Evolutionary conservation across 2,797 vertebrate genomes (phyloP).

Genomic region (Helostoma temminkii): DNA sequence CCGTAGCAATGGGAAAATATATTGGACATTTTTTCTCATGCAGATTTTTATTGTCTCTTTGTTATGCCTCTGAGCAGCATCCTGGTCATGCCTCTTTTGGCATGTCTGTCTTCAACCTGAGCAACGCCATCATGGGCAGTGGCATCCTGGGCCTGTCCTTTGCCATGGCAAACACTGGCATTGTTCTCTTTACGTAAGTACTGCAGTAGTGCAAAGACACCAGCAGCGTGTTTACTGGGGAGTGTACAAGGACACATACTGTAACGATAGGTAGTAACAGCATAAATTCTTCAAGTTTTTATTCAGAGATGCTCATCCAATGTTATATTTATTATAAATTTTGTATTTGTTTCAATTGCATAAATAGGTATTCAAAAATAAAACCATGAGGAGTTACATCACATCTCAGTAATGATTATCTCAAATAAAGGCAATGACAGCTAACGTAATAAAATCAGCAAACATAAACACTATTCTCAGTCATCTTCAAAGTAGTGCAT

Average conservation of each 20-base stretch:
- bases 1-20: not conserved
- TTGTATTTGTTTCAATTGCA: too few species aligned
- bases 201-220: not conserved
- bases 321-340: too few species aligned
- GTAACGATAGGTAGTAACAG: not conserved
- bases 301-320: too few species aligned
- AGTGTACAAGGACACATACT: not conserved
- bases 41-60: not conserved
- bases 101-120: slow-evolving; percentile 97
- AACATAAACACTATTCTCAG: too few species aligned
- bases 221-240: not conserved
- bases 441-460: not conserved
- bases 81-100: slow-evolving; percentile 93
- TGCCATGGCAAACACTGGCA: slow-evolving; percentile 98
- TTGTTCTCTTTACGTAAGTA: slow-evolving; percentile 94
- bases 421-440: not conserved
- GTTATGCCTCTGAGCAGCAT: slow-evolving; percentile 83
- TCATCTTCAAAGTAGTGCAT: not conserved
- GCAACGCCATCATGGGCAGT: slow-evolving; percentile 99
- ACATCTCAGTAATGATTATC: too few species aligned
- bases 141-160: slow-evolving; percentile 96
- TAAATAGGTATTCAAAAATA: too few species aligned
- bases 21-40: not conserved
- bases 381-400: too few species aligned
- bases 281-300: not conserved